phyloP scores from a whole-genome alignment of 1,140 invertebrate species.

The Zelostemma sp. region DNA sequence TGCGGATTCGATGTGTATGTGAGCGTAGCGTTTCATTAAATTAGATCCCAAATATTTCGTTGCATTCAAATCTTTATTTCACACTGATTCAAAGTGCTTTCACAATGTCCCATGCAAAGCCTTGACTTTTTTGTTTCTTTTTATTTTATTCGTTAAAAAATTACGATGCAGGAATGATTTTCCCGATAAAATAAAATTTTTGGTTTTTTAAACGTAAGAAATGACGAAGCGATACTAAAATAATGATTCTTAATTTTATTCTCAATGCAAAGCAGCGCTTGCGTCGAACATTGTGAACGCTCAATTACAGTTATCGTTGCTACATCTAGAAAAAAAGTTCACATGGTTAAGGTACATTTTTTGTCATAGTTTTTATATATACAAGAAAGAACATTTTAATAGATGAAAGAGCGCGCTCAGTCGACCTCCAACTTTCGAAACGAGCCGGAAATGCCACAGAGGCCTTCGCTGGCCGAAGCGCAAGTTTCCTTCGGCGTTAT shows the following conservation, averaged over 20 bases:
- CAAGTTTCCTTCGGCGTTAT: slow-evolving; percentile 74
- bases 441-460: slow-evolving; percentile 79
- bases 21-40: slow-evolving; percentile 29
- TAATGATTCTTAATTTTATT: too few species aligned
- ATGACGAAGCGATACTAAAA: too few species aligned
- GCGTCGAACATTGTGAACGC: too few species aligned
- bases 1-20: slow-evolving; percentile 45
- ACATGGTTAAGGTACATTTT: too few species aligned
- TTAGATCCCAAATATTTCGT: slow-evolving; percentile 1
- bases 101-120: too few species aligned
- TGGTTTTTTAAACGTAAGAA: too few species aligned
- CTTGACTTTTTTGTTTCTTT: neutral
- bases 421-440: slow-evolving; percentile 87
- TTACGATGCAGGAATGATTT: slow-evolving; percentile 7
- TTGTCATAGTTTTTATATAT: neutral
- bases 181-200: slow-evolving; percentile 4
- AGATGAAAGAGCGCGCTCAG: slow-evolving; percentile 62
- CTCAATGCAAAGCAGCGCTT: too few species aligned
- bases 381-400: slow-evolving; percentile 2
- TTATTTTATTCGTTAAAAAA: neutral
- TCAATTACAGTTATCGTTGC: too few species aligned
- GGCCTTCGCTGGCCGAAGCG: slow-evolving; percentile 75
- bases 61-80: neutral
- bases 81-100: too few species aligned
- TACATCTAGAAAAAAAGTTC: too few species aligned